Conservation (phyloP, 2,888 invertebrate species). For the Lochmaea capreae region DNA sequence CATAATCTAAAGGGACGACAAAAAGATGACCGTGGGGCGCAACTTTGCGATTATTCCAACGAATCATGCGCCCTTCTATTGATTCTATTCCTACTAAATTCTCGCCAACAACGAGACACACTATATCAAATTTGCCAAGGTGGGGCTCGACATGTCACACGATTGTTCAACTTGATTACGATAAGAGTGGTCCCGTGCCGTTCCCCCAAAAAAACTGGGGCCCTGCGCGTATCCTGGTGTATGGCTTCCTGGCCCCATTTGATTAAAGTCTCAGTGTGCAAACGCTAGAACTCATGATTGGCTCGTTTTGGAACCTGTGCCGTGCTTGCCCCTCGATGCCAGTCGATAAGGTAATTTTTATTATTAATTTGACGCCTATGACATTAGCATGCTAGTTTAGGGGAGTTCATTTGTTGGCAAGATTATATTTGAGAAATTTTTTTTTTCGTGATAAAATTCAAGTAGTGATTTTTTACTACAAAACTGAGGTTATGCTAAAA, state of each 20-base stretch:
- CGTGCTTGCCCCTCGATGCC: slow-evolving; percentile 97
- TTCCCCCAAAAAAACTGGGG: slow-evolving; percentile 42
- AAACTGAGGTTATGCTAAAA: too few relatives aligned
- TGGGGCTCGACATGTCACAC: slow-evolving; percentile 56
- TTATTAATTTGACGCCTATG: slow-evolving; percentile 11
- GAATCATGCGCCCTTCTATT: slow-evolving; percentile 59
- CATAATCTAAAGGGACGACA: slow-evolving; percentile 36
- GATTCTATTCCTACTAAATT: slow-evolving; percentile 51
- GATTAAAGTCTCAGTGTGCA: slow-evolving; percentile 49
- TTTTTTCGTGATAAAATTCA: too few relatives aligned
- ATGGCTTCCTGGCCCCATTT: slow-evolving; percentile 55
- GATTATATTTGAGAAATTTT: too few relatives aligned
- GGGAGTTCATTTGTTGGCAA: background rate
- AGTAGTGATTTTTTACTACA: too few relatives aligned
- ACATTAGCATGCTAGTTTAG: background rate
- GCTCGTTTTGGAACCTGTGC: slow-evolving; percentile 97
- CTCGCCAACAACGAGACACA: slow-evolving; percentile 47
- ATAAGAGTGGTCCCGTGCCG: slow-evolving; percentile 41
- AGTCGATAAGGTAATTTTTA: slow-evolving; percentile 84
- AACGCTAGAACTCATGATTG: slow-evolving; percentile 81
- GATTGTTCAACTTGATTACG: slow-evolving; percentile 43
- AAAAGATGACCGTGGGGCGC: slow-evolving; percentile 36
- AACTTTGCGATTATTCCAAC: slow-evolving; percentile 47
- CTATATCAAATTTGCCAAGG: slow-evolving; percentile 55
- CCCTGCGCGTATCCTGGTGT: slow-evolving; percentile 49